Evolutionary conservation across 2,888 invertebrate genomes (phyloP).

Genomic region (Rutpela maculata): DNA sequence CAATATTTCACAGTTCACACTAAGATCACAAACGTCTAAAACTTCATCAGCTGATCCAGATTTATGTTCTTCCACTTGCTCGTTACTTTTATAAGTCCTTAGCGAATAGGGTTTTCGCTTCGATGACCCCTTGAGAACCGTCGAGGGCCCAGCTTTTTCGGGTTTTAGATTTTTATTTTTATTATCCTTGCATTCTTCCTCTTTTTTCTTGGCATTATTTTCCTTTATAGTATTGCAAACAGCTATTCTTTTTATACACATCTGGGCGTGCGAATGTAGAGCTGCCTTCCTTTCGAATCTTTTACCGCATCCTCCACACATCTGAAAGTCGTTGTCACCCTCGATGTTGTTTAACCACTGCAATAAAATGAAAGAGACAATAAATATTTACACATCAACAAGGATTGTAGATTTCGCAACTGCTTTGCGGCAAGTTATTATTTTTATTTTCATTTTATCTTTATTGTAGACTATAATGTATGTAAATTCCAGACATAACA

Average conservation of each 20-base stretch:
- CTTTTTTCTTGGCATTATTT: conserved; percentile 61
- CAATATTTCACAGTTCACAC: conserved; percentile 40
- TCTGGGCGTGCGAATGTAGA: conserved; percentile 82
- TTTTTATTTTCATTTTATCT: too few relatives aligned
- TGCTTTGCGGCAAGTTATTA: too few relatives aligned
- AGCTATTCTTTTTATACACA: conserved; percentile 78
- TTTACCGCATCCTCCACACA: conserved; percentile 83
- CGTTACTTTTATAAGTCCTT: conserved; percentile 50
- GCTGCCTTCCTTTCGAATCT: conserved; percentile 85
- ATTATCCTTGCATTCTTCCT: conserved; percentile 52
- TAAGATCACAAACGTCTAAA: conserved; percentile 44
- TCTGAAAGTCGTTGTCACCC: conserved; percentile 78
- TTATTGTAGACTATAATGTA: too few relatives aligned
- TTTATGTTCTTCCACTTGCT: conserved; percentile 45
- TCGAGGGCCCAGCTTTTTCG: conserved; percentile 44
- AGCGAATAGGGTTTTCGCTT: conserved; percentile 58
- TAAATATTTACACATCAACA: background rate
- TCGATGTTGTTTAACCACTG: conserved; percentile 82
- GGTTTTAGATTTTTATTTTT: conserved; percentile 42
- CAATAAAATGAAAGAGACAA: conserved; percentile 64
- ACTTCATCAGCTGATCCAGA: conserved; percentile 47
- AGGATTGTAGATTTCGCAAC: too few relatives aligned
- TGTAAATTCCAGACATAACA: too few relatives aligned
- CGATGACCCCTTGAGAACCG: conserved; percentile 54
- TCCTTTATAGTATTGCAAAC: conserved; percentile 71